Evolutionary conservation across 2,113 vertebrate species (phyloP).

Genomic region (Megaptera novaeangliae): DNA sequence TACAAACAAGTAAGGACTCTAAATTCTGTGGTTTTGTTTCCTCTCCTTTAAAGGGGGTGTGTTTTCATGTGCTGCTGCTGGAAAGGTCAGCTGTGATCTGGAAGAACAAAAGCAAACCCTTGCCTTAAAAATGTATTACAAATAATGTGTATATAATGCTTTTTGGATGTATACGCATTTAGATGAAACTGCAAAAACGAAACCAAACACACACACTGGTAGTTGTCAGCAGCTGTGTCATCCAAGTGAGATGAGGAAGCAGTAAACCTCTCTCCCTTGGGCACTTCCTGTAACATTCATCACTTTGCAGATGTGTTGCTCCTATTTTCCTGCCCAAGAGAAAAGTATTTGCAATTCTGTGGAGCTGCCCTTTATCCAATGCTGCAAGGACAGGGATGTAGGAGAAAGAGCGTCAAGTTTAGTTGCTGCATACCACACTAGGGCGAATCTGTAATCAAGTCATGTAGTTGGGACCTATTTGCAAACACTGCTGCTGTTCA

Average conservation of each 20-base stretch:
- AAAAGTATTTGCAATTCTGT: constrained; percentile 44
- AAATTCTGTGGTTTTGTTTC: background rate
- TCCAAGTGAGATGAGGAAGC: background rate
- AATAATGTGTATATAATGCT: background rate
- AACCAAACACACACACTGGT: background rate
- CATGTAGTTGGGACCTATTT: constrained; percentile 40
- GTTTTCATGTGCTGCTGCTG: background rate
- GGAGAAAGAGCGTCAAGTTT: background rate
- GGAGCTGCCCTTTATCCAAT: constrained; percentile 29
- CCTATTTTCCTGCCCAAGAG: constrained; percentile 7
- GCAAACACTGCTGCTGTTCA: constrained; percentile 15
- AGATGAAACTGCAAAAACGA: background rate
- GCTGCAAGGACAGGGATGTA: background rate
- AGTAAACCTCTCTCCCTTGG: background rate
- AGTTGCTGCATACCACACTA: background rate
- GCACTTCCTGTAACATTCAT: background rate
- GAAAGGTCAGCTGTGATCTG: background rate
- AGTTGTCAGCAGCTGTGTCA: background rate
- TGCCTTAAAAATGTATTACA: background rate
- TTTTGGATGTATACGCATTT: background rate
- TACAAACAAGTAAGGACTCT: background rate
- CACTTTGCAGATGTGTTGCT: background rate
- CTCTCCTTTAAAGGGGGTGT: background rate
- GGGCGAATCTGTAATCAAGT: constrained; percentile 43
- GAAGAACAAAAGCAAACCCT: background rate